phyloP scores from a whole-genome alignment of 2,888 invertebrate genomes.

The Poecilus cupreus region DNA sequence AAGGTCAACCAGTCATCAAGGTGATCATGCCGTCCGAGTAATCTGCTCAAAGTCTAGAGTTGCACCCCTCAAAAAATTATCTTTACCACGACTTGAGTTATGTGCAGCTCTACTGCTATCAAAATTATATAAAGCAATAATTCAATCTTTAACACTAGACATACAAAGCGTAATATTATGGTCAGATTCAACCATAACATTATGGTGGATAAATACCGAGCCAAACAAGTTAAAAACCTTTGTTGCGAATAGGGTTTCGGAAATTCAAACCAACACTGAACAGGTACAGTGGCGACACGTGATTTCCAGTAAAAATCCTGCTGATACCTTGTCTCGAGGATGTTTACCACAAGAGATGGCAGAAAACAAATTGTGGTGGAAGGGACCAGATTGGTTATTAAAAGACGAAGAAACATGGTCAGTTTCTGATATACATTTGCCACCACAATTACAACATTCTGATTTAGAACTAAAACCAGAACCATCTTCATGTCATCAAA shows the following conservation, averaged over 20 bases:
- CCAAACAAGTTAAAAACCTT: slow-evolving; percentile 59
- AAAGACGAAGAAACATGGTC: not conserved
- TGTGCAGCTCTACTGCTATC: slow-evolving; percentile 63
- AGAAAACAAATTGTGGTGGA: not conserved
- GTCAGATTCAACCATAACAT: slow-evolving; percentile 60
- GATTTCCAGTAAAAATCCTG: slow-evolving; percentile 46
- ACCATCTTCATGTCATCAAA: not conserved
- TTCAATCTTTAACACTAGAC: slow-evolving; percentile 27
- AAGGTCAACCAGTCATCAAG: slow-evolving; percentile 32
- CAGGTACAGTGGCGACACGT: slow-evolving; percentile 44
- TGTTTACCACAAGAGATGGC: not conserved
- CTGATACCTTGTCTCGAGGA: slow-evolving; percentile 56
- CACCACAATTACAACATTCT: not conserved
- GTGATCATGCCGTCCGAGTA: slow-evolving; percentile 52
- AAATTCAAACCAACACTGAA: slow-evolving; percentile 53
- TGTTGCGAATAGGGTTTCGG: slow-evolving; percentile 57
- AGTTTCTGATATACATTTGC: not conserved
- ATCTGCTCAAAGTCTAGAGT: slow-evolving; percentile 65
- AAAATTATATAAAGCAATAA: slow-evolving; percentile 50
- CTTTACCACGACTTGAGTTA: slow-evolving; percentile 64
- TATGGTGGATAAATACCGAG: slow-evolving; percentile 58
- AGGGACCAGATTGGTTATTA: not conserved
- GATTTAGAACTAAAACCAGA: not conserved
- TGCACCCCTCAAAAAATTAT: slow-evolving; percentile 64
- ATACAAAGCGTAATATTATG: slow-evolving; percentile 47